Conservation (phyloP, 2,113 vertebrate genomes). For the Monopterus albus region DNA sequence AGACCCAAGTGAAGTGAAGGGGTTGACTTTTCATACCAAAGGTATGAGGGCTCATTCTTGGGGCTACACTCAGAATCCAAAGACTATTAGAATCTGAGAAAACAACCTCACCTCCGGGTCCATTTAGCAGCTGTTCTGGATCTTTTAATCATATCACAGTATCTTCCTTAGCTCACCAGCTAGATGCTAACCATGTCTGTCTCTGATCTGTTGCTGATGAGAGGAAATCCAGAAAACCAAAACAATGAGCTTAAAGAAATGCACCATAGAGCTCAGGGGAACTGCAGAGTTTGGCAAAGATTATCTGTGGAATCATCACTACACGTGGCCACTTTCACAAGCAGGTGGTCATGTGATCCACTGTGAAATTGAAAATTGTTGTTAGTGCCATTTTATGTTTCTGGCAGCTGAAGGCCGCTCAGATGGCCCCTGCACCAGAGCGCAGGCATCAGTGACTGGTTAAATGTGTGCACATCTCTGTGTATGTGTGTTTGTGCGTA, state of each 20-base stretch:
- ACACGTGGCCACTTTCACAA: neutral
- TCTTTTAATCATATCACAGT: neutral
- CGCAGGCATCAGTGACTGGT: neutral
- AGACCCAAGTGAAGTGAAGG: too few relatives aligned
- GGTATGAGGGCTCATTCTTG: neutral
- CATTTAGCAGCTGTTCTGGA: neutral
- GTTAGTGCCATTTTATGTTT: neutral
- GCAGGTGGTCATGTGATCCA: neutral
- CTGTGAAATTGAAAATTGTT: neutral
- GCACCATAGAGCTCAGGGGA: neutral
- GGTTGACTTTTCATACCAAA: too few relatives aligned
- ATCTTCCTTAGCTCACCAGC: neutral
- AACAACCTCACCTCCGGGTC: neutral
- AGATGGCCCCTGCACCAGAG: neutral
- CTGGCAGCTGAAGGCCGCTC: neutral
- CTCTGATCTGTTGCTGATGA: too few relatives aligned
- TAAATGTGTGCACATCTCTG: conserved; percentile 16
- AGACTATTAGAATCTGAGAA: neutral
- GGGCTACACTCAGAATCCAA: too few relatives aligned
- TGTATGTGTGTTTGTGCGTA: conserved; percentile 18
- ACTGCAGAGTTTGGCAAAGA: neutral
- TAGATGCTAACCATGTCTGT: neutral
- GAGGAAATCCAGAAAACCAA: too few relatives aligned
- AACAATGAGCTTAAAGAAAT: neutral
- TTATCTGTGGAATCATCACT: neutral